A percentile compares a stretch with the other conserved stretches of the same genome.
These are phyloP conservation scores for Serilophus lunatus DNA, from an alignment of 2,113 vertebrate genomes.

Conservation along the genomic window DNA sequence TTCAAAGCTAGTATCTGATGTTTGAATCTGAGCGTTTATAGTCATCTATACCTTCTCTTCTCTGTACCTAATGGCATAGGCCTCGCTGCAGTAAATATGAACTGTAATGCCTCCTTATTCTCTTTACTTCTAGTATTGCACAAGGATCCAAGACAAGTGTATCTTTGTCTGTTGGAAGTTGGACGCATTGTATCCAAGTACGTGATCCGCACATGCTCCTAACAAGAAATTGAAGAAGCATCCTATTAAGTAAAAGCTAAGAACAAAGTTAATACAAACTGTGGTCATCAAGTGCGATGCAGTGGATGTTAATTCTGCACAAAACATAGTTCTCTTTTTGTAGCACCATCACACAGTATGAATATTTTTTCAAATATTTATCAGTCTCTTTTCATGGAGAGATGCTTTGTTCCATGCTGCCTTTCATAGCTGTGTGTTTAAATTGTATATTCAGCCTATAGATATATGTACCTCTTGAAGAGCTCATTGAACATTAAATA, in stretches of 20 bases:
- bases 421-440: not conserved
- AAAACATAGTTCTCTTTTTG: not conserved
- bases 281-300: not conserved
- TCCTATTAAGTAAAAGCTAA: not conserved
- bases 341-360: not conserved
- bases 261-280: not conserved
- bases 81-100: not conserved
- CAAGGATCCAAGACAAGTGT: conserved; percentile 95
- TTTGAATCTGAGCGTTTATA: not conserved
- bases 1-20: not conserved
- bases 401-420: not conserved
- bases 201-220: not conserved
- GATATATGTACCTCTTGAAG: not conserved
- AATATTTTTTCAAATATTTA: not conserved
- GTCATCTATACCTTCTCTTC: not conserved
- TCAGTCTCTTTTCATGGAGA: not conserved
- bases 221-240: not conserved
- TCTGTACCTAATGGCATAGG: not conserved
- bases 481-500: not conserved
- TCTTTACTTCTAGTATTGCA: conserved; percentile 83
- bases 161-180: conserved; percentile 93
- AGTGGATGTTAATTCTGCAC: not conserved
- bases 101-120: not conserved
- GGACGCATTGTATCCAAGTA: conserved; percentile 92
- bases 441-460: not conserved